Evolutionary conservation across 1,140 invertebrate species (phyloP), one percentile per base, ranked within the genome.

Genomic region (Marisa cornuarietis): DNA sequence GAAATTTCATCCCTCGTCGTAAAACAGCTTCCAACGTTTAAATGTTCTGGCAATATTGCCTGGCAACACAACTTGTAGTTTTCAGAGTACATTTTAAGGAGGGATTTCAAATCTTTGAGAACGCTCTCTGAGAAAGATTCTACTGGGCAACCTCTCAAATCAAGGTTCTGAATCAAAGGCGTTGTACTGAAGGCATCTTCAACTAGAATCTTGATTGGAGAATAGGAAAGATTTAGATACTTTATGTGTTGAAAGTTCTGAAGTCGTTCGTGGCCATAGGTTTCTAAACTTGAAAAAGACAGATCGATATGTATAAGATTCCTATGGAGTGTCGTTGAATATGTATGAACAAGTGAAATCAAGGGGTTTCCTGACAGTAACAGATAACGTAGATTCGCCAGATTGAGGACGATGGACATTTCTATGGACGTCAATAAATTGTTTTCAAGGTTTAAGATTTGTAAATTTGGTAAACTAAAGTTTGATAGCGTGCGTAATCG

Each of bases 41-140:
- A 71, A n/a, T 52, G 51, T 10, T 76, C 49, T 4, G 78, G 72
- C 6, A 62, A 62, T 51, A 80, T 75, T 26, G 68, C 68, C 6
- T 52, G 49, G 73, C 85, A 86, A 75, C 85, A 86, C n/a, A 86
- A 49, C 52, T 58, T 75, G 65, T 78, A 82, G 11, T 76, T 79
- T 22, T 82, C 80, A 2, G 82, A 76, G 14, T 71, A 22, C 14
- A 86, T 31, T 8, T 71, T 54, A 14, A 72, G 26, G 49, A 86
- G 78, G 24, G 78, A 78, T 6, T 18, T 51, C 16, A 81, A 66
- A 18, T 61, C 75, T 22, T 82, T 63, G 31, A 86, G 82, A n/a
- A 84, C 78, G 26, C 76, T 66, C 8, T 63, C 14, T 14, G 69
- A 74, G 31, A 82, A 79, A 10, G 16, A 24, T 1, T 26, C 31